Percentiles rank a stretch among this genome's conserved stretches.
Conservation (phyloP, 1,140 invertebrate genomes). For the Venturia canescens region DNA sequence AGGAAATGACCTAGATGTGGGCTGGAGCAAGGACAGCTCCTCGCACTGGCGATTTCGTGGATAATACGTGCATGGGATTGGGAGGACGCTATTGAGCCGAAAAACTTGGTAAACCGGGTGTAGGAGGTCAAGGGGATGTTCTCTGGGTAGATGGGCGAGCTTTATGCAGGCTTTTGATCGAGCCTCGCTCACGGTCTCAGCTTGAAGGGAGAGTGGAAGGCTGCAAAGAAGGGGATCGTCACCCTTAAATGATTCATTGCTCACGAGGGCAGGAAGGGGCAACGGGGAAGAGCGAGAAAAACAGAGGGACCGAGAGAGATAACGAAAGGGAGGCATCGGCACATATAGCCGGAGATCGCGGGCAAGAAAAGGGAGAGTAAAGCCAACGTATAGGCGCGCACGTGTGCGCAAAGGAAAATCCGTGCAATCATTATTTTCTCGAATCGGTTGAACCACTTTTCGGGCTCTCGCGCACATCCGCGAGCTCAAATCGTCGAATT, state of each 20-base stretch:
- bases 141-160: not conserved
- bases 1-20: not conserved
- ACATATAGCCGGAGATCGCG: not conserved
- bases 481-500: too few species aligned
- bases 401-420: not conserved
- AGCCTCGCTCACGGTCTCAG: not conserved
- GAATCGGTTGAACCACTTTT: too few species aligned
- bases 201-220: conserved; percentile 28
- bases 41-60: not conserved
- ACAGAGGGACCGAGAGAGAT: not conserved
- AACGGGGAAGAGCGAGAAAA: not conserved
- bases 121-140: conserved; percentile 28
- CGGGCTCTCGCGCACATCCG: too few species aligned
- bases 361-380: conserved; percentile 22
- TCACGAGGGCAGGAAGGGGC: conserved; percentile 44
- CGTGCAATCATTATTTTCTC: too few species aligned
- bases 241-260: conserved; percentile 62
- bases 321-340: not conserved
- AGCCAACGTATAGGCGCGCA: not conserved
- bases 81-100: conserved; percentile 27
- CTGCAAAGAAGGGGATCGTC: conserved; percentile 22
- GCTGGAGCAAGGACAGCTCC: not conserved
- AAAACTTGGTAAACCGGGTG: conserved; percentile 14
- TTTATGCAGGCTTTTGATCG: not conserved
- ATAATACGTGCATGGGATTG: not conserved